Base-by-base conservation (phyloP, 2,113 vertebrate species). In the Struthidea cinerea region DNA sequence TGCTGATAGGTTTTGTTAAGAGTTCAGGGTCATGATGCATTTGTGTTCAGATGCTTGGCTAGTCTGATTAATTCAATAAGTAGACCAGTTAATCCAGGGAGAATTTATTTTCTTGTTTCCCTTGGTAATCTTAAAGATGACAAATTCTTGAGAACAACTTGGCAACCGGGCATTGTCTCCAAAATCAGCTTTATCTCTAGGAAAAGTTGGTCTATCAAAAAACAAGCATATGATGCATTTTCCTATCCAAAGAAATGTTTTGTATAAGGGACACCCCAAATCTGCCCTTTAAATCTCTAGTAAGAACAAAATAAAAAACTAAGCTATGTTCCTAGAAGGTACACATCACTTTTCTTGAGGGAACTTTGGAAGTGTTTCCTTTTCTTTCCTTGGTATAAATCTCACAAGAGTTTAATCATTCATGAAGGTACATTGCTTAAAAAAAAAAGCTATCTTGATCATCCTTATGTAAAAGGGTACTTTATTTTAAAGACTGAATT, bases 401-500 rank as follows among this genome's bases (percentile, higher is more conserved):
- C 56, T 90, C 80, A 60, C 44, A 90, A 85, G 59, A 85, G 33
- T 64, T 81, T 89, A 95, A 91, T 94, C 8, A 44, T 91, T 91
- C 16, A 11, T 84, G 68, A 76, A 90, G 94, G 39, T 90, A 35
- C 16, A 32, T 46, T 76, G 20, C 42, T 93, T 81, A 18, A 50
- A 55, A 44, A 52, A 52, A 59, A 93, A 83, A 67, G 33, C 28
- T 19, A 78, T 32, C 59, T 69, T 87, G 67, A 68, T 94, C 87
- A 89, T 96, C 84, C 69, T 92, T 44, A n/a, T 63, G 39, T 88
- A 90, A 84, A 86, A 91, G 55, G 44, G 74, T 84, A 94, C 27
- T 96, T 96, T 88, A 55, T 93, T 39, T 87, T 94, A 94, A 97
- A 96, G 44, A 90, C 63, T 85, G 76, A 85, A 80, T 90, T 94